Percentiles rank a stretch among this genome's conserved stretches.
Evolutionary conservation across 2,113 vertebrate species (phyloP).

Genomic region (Halcyon malimbica): DNA sequence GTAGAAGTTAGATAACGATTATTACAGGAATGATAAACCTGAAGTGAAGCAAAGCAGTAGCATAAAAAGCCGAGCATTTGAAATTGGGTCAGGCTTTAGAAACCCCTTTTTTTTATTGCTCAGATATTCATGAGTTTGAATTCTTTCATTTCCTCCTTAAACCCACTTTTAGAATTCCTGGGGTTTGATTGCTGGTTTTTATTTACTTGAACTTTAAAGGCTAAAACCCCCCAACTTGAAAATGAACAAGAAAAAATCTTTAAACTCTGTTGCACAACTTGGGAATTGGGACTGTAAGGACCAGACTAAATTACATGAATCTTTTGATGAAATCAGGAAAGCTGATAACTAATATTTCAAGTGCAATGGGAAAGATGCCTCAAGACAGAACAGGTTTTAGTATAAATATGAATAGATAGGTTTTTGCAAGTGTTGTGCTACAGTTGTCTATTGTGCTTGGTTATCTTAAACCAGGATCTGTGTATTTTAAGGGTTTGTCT

Average conservation of each 20-base stretch:
- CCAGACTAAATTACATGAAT: neutral
- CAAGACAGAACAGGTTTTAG: neutral
- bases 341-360: neutral
- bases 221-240: neutral
- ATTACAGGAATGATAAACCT: neutral
- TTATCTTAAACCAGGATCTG: neutral
- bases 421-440: neutral
- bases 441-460: neutral
- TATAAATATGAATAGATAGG: neutral
- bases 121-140: neutral
- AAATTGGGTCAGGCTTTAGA: conserved; percentile 11
- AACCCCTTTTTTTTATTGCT: neutral
- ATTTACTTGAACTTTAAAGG: neutral
- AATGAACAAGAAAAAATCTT: neutral
- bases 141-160: neutral
- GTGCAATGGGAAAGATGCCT: neutral
- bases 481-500: neutral
- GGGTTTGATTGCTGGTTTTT: neutral
- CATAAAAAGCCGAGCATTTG: neutral
- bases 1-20: neutral
- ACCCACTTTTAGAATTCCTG: neutral
- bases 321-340: neutral
- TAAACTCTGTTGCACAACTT: neutral
- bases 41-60: neutral
- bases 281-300: neutral